Evolutionary conservation across 2,797 vertebrate genomes (phyloP), one percentile per base, ranked within the genome.

Genomic region (Astyanax mexicanus): DNA sequence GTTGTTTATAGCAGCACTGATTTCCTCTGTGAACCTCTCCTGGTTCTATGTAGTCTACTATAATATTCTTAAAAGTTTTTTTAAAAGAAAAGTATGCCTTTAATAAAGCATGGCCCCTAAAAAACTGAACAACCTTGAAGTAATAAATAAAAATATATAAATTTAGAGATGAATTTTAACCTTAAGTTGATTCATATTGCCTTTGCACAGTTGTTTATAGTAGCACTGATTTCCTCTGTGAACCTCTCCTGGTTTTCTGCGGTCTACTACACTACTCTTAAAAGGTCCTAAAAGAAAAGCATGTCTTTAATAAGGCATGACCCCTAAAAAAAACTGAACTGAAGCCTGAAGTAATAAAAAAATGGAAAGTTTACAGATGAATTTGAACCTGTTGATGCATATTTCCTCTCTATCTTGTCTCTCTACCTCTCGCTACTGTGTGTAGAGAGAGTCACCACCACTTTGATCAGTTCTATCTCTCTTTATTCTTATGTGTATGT

Each of bases 171-270:
- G n/a, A n/a, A n/a, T n/a, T n/a, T n/a, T n/a, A n/a, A n/a, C n/a
- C n/a, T n/a, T n/a, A n/a, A n/a, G n/a, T n/a, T n/a, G n/a, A n/a
- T n/a, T n/a, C n/a, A n/a, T n/a, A n/a, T n/a, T n/a, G n/a, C n/a
- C n/a, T n/a, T n/a, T n/a, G n/a, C n/a, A n/a, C n/a, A n/a, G n/a
- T 27, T 15, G 35, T 67, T 60, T 38, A 54, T 71, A 27, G 11
- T 29, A 9, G 15, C 15, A 23, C n/a, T n/a, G 4, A 17, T 57
- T 44, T 70, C 29, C 3, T 19, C 12, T 27, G 51, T 47, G 27
- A 44, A 44, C 17, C 40, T 47, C 25, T n/a, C 7, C 23, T 29
- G 12, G 40, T 10, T 19, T 4, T 23, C 6, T 3, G 6, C 40
- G 65, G 15, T 64, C 12, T 25, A 11, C 37, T 44, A 6, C 21